A percentile compares a stretch with the other conserved stretches of the same genome.
Evolutionary conservation across 1,140 invertebrate species (phyloP).

Genomic region (Homalodisca vitripennis): DNA sequence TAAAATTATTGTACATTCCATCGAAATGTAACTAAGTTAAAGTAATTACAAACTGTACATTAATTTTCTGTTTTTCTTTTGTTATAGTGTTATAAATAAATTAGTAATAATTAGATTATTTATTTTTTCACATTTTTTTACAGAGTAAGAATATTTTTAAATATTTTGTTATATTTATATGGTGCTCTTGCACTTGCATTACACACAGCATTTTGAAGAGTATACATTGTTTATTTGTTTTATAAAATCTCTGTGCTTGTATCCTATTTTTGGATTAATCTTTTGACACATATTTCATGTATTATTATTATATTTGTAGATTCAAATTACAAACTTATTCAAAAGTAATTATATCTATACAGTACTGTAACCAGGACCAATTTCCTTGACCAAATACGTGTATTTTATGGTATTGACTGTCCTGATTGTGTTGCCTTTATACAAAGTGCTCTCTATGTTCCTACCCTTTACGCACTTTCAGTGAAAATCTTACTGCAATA

Average conservation of each 20-base stretch:
- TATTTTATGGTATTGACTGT: too few relatives aligned
- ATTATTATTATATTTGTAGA: background rate
- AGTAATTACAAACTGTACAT: too few relatives aligned
- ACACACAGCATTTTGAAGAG: background rate
- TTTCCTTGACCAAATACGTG: background rate
- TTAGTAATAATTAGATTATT: too few relatives aligned
- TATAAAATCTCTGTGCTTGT: background rate
- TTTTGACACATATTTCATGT: background rate
- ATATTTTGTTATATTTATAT: too few relatives aligned
- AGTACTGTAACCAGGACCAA: constrained; percentile 1
- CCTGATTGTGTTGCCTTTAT: constrained; percentile 7
- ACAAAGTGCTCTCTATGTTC: constrained; percentile 16
- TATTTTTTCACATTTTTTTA: too few relatives aligned
- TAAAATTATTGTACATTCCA: background rate
- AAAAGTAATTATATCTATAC: background rate
- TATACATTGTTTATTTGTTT: background rate
- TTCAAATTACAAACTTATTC: background rate
- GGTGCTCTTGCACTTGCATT: background rate
- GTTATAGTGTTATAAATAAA: too few relatives aligned
- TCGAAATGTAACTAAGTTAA: background rate
- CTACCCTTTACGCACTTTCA: constrained; percentile 6
- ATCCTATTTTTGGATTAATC: background rate
- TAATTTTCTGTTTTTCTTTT: too few relatives aligned
- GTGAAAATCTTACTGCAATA: constrained; percentile 16
- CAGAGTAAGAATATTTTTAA: too few relatives aligned